phyloP scores from a whole-genome alignment of 2,888 invertebrate genomes.

The Pedicia rivosa region DNA sequence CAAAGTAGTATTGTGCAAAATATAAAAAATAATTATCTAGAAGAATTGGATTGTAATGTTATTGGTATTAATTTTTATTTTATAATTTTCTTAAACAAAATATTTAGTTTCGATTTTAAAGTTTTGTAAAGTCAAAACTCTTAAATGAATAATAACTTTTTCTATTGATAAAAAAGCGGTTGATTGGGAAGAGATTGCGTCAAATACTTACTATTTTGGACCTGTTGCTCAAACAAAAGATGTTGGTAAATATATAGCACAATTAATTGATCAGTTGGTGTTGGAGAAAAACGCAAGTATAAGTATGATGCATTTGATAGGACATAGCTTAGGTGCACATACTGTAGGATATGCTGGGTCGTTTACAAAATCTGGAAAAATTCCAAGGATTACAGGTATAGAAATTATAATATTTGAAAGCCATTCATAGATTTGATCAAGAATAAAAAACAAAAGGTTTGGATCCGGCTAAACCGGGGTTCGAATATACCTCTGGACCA shows the following conservation, averaged over 20 bases:
- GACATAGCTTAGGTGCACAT: conserved; percentile 43
- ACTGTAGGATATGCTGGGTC: conserved; percentile 41
- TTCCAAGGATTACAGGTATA: conserved; percentile 42
- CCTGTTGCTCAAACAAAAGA: conserved; percentile 26
- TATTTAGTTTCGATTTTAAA: not conserved
- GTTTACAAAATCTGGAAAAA: conserved; percentile 28
- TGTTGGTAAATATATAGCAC: conserved; percentile 26
- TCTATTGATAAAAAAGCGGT: conserved; percentile 17
- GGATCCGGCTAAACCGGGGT: conserved; percentile 54
- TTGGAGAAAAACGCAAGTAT: conserved; percentile 7
- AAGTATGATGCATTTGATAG: conserved; percentile 24
- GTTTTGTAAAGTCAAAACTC: not conserved
- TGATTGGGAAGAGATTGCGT: conserved; percentile 27
- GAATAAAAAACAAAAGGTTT: conserved; percentile 28
- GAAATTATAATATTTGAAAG: too few relatives aligned
- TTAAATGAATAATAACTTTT: not conserved
- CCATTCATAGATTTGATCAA: not conserved
- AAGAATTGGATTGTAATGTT: conserved; percentile 16
- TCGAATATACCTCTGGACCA: conserved; percentile 27
- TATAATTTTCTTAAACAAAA: too few relatives aligned
- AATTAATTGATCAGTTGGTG: conserved; percentile 12
- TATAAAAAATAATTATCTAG: conserved; percentile 25
- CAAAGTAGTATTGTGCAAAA: conserved; percentile 26
- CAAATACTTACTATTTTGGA: conserved; percentile 25
- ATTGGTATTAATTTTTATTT: too few relatives aligned